These are phyloP conservation scores for Pygocentrus nattereri DNA, from an alignment of 2,797 vertebrate genomes.

Conservation along the genomic window DNA sequence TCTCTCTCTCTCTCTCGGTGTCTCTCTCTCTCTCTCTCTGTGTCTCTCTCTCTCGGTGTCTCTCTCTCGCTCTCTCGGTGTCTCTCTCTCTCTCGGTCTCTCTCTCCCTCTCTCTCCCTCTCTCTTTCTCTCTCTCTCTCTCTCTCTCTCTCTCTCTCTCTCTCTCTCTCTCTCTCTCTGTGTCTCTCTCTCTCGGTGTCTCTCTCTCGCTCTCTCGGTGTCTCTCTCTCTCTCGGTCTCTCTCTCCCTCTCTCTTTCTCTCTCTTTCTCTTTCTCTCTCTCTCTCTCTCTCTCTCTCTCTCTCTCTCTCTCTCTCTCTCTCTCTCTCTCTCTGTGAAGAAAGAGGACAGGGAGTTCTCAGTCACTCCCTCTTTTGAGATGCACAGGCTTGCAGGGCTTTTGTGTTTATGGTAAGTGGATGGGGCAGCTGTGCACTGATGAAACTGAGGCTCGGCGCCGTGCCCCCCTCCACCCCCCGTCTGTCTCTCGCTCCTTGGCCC, in stretches of 20 bases:
- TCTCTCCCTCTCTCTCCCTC: not conserved
- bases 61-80: too few relatives aligned
- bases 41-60: too few relatives aligned
- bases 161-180: too few relatives aligned
- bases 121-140: too few relatives aligned
- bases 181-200: too few relatives aligned
- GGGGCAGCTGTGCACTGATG: slow-evolving; percentile 80
- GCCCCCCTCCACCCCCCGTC: not conserved
- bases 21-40: too few relatives aligned
- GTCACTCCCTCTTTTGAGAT: slow-evolving; percentile 65
- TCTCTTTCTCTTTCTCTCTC: slow-evolving; percentile 54
- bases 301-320: slow-evolving; percentile 54
- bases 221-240: not conserved
- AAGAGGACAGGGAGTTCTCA: slow-evolving; percentile 72
- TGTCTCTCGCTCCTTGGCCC: slow-evolving; percentile 9
- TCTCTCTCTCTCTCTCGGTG: too few relatives aligned
- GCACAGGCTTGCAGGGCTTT: slow-evolving; percentile 78
- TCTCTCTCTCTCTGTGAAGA: not conserved
- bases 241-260: too few relatives aligned
- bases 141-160: too few relatives aligned
- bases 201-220: too few relatives aligned
- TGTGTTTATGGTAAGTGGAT: slow-evolving; percentile 83
- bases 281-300: not conserved
- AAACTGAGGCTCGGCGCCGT: slow-evolving; percentile 72
- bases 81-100: too few relatives aligned